Conservation (phyloP, 1,140 invertebrate genomes). For the Lordiphosa stackelbergi region DNA sequence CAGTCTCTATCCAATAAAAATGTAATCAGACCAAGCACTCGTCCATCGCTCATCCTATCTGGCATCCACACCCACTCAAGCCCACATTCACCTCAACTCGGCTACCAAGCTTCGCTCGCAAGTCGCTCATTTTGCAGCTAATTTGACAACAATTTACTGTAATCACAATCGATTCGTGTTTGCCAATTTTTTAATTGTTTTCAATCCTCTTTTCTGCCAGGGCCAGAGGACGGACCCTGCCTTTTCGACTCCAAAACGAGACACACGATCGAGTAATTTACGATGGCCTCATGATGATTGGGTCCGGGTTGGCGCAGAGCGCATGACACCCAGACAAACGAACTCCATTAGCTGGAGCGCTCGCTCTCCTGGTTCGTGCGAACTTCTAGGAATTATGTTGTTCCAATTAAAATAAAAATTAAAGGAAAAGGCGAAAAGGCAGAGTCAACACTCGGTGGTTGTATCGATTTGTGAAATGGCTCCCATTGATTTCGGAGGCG, state of each 20-base stretch:
- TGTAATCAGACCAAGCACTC: too few species aligned
- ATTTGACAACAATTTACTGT: slow-evolving; percentile 76
- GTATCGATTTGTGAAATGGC: slow-evolving; percentile 76
- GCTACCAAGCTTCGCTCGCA: slow-evolving; percentile 2
- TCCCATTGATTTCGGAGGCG: slow-evolving; percentile 13
- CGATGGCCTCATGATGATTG: slow-evolving; percentile 71
- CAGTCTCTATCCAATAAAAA: too few species aligned
- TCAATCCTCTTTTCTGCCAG: slow-evolving; percentile 65
- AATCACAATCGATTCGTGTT: slow-evolving; percentile 76
- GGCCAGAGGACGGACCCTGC: slow-evolving; percentile 16
- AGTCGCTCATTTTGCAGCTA: slow-evolving; percentile 66
- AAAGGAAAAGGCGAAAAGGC: slow-evolving; percentile 53
- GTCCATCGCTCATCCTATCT: too few species aligned
- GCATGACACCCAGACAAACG: slow-evolving; percentile 68
- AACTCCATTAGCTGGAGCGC: slow-evolving; percentile 60
- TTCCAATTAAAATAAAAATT: slow-evolving; percentile 77
- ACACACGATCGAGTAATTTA: slow-evolving; percentile 76
- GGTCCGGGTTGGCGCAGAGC: slow-evolving; percentile 34
- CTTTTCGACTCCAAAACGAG: slow-evolving; percentile 26
- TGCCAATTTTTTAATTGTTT: slow-evolving; percentile 77
- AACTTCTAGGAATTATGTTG: slow-evolving; percentile 77
- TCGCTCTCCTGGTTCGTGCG: slow-evolving; percentile 57
- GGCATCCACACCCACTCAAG: too few species aligned
- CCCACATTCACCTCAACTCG: too few species aligned
- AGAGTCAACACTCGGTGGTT: slow-evolving; percentile 60